Conservation (phyloP, 1,140 invertebrate species). For the Trichonephila clavipes region DNA sequence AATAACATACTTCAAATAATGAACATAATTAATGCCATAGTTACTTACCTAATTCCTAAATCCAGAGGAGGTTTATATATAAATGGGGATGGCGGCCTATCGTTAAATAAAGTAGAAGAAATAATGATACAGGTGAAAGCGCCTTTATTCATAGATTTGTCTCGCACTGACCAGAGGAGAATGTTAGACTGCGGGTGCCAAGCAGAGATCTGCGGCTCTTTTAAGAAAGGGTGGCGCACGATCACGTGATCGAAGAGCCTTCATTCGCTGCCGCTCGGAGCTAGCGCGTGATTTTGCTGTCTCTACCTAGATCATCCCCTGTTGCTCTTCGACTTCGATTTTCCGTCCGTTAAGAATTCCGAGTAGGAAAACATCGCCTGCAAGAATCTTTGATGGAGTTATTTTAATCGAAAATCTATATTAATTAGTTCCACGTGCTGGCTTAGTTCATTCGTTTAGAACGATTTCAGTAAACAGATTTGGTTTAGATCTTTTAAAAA, state of each 20-base stretch:
- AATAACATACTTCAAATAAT: background rate
- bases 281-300: constrained; percentile 56
- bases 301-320: background rate
- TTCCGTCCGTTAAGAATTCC: background rate
- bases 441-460: too few relatives aligned
- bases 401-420: too few relatives aligned
- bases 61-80: constrained; percentile 72
- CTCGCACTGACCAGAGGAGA: constrained; percentile 8
- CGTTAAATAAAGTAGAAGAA: constrained; percentile 75
- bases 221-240: constrained; percentile 28
- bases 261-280: constrained; percentile 46
- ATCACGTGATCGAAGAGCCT: constrained; percentile 67
- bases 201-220: background rate
- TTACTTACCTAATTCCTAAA: constrained; percentile 63
- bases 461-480: too few relatives aligned
- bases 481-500: too few relatives aligned
- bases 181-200: constrained; percentile 51
- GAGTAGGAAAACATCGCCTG: background rate
- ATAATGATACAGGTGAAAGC: constrained; percentile 53
- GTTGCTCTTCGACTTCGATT: constrained; percentile 24
- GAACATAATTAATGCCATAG: too few relatives aligned
- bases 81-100: constrained; percentile 72
- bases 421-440: too few relatives aligned
- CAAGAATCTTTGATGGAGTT: background rate
- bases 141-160: constrained; percentile 73